Evolutionary conservation across 2,888 invertebrate species (phyloP).

Genomic region (Epistrophe grossulariae): DNA sequence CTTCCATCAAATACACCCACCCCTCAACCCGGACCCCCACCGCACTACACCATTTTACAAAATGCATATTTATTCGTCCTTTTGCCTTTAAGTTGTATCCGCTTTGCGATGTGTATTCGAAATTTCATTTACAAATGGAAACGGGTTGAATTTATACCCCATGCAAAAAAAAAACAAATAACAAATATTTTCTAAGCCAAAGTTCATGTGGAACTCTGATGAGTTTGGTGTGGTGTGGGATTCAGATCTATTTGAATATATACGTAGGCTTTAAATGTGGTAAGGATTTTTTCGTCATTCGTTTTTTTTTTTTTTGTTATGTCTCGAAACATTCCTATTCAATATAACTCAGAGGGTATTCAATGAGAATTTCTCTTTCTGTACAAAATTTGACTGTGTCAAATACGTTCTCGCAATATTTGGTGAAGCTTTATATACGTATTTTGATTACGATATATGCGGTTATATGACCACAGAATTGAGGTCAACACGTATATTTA

Average conservation of each 20-base stretch:
- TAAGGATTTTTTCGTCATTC: neutral
- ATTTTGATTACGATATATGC: conserved; percentile 32
- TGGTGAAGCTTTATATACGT: conserved; percentile 23
- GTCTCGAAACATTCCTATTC: too few species aligned
- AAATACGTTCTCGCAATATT: conserved; percentile 1
- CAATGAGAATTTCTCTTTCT: neutral
- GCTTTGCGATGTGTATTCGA: conserved; percentile 46
- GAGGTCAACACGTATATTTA: conserved; percentile 65
- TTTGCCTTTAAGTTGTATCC: conserved; percentile 55
- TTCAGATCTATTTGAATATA: neutral
- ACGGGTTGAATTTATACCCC: conserved; percentile 47
- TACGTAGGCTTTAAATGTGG: conserved; percentile 23
- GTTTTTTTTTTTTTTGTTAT: too few species aligned
- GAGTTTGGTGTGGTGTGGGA: neutral
- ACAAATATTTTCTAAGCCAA: conserved; percentile 33
- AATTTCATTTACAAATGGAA: conserved; percentile 55
- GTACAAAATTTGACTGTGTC: neutral
- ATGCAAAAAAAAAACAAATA: conserved; percentile 9
- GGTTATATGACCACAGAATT: conserved; percentile 61
- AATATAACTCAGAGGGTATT: conserved; percentile 11
- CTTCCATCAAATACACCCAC: neutral
- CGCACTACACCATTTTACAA: conserved; percentile 38
- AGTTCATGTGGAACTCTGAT: conserved; percentile 12
- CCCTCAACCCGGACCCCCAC: fast-evolving
- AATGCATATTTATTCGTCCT: conserved; percentile 69